Evolutionary conservation across 2,888 invertebrate species (phyloP), one percentile per base, ranked within the genome.

Genomic region (Rhamphomyia laevipes): DNA sequence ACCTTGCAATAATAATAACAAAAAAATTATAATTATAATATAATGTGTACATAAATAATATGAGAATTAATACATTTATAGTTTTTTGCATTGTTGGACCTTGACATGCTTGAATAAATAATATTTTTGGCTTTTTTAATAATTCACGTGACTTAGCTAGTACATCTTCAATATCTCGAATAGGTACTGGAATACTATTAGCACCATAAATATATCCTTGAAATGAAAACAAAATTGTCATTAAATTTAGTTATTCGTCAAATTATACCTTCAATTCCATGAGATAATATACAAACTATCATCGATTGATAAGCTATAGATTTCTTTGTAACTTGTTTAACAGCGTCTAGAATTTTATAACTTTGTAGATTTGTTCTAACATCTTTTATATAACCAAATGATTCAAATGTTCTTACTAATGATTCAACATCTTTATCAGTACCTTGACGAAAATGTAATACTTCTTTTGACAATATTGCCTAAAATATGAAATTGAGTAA

Each of bases 81-180:
- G 50, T 49, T 44, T 38, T 41, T 27, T 57, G 54, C 7, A 48
- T 46, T 1, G 48, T 30, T 61, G 55, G 59, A 30, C 74, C 76
- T 60, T 78, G 79, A 52, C 79, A 79, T 1, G 78, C 75, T 61
- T 79, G 78, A 38, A 78, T 66, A 44, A 79, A 71, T 1, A 78
- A 59, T 47, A 78, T 58, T 64, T 78, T 79, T 13, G 76, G 75
- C 57, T 76, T 76, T 3, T 68, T 65, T 3, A 59, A 53, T 17
- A 78, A 63, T 43, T 67, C 60, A 7, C 56, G 59, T 3, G 61
- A 64, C 7, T 53, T 51, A 38, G 72, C 70, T 45, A 78, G 61
- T 57, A 74, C 70, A 43, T 68, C 61, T 51, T 72, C 67, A 11
- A 79, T 72, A n/a, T 63, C 63, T 1, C 63, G 59, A 9, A 73